A percentile compares a stretch with the other conserved stretches of the same genome.
Conservation (phyloP, 2,888 invertebrate genomes). For the Luperina testacea region DNA sequence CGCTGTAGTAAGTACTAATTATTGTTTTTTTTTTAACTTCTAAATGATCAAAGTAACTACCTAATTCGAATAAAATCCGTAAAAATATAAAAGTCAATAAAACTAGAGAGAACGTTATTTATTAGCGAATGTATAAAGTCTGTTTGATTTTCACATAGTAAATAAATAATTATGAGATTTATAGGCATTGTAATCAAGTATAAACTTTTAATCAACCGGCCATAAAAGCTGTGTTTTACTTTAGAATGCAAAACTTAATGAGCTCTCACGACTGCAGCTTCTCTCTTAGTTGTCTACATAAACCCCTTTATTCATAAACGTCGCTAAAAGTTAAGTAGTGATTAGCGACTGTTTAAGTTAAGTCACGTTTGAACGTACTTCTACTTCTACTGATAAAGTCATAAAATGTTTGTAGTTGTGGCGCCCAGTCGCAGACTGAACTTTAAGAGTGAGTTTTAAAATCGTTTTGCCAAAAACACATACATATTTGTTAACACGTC, state of each 20-base stretch:
- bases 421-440: background rate
- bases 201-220: slow-evolving; percentile 24
- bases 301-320: background rate
- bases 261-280: slow-evolving; percentile 2
- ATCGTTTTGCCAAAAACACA: too few species aligned
- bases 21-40: background rate
- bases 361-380: background rate
- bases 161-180: slow-evolving; percentile 9
- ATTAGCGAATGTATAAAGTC: slow-evolving; percentile 20
- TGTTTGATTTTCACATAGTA: slow-evolving; percentile 35
- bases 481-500: background rate
- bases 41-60: background rate
- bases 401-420: background rate
- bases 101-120: slow-evolving; percentile 36
- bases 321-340: too few species aligned
- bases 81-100: background rate
- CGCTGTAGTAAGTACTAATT: background rate
- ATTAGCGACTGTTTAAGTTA: background rate
- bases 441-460: background rate
- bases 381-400: background rate
- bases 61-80: background rate
- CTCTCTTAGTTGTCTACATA: background rate
- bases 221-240: slow-evolving; percentile 33
- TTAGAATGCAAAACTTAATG: slow-evolving; percentile 24
- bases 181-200: slow-evolving; percentile 25